phyloP scores from a whole-genome alignment of 2,113 vertebrate species.

The Merops nubicus region DNA sequence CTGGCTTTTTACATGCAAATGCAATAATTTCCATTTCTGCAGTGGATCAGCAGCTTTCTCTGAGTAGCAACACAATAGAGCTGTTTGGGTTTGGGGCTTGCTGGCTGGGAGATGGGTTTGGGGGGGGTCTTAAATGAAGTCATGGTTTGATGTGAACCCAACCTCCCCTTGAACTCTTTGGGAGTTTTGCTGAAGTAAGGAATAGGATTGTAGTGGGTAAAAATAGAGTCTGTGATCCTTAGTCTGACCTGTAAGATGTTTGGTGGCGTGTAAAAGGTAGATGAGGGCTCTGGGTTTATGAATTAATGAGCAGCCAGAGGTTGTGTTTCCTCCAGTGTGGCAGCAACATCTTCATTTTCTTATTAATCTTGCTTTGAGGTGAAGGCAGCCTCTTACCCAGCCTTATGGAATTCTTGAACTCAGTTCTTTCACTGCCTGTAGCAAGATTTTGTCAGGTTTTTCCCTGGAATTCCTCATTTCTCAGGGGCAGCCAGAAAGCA shows the following conservation, averaged over 20 bases:
- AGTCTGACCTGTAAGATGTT: neutral
- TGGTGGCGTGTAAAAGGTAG: neutral
- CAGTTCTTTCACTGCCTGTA: neutral
- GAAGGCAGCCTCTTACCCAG: neutral
- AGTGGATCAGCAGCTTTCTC: neutral
- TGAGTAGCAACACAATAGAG: neutral
- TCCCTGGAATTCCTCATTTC: neutral
- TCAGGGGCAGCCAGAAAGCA: neutral
- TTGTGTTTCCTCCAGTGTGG: accelerated
- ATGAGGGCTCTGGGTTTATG: neutral
- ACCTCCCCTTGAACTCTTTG: neutral
- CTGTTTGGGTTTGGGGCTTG: neutral
- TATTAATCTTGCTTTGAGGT: neutral
- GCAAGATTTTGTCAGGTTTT: neutral
- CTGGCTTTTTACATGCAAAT: neutral
- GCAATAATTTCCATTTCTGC: neutral
- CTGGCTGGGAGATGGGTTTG: neutral
- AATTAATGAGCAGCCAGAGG: neutral
- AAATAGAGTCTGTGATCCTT: neutral
- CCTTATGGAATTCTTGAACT: neutral
- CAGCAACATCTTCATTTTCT: neutral
- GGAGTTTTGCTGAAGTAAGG: neutral
- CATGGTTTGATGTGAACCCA: neutral
- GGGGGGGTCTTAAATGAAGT: neutral
- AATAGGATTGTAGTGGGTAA: neutral